These are phyloP conservation scores for Steinernema carpocapsae DNA, from an alignment of 2,888 invertebrate species.

Conservation along the genomic window DNA sequence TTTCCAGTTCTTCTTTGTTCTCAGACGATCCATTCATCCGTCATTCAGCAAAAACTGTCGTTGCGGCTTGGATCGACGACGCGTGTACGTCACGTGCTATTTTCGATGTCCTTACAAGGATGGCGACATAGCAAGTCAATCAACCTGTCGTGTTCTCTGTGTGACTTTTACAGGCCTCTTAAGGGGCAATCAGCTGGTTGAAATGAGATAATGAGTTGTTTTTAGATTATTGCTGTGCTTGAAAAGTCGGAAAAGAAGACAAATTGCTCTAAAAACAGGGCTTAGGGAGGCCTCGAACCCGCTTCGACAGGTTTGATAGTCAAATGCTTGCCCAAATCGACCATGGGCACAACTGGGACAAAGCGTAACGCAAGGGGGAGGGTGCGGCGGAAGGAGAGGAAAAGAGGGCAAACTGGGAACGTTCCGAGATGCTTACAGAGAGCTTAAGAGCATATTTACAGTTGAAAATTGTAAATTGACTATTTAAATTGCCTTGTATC, in stretches of 20 bases:
- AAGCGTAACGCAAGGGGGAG: too few species aligned
- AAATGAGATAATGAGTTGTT: background rate
- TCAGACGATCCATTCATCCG: background rate
- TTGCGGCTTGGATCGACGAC: background rate
- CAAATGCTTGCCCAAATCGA: too few species aligned
- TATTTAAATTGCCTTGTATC: too few species aligned
- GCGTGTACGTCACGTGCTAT: background rate
- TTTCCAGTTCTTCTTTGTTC: slow-evolving; percentile 17
- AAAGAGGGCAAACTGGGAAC: too few species aligned
- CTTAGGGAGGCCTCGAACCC: background rate
- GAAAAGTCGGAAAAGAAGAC: background rate
- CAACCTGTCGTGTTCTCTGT: background rate
- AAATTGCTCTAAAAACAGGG: background rate
- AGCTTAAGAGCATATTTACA: background rate
- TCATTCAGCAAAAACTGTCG: slow-evolving; percentile 1
- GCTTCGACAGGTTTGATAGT: background rate
- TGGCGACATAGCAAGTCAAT: background rate
- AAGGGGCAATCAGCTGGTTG: background rate
- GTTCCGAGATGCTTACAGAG: background rate
- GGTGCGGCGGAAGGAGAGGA: too few species aligned
- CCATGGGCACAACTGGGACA: too few species aligned
- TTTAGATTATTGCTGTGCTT: background rate
- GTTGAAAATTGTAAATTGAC: too few species aligned
- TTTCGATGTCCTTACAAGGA: background rate
- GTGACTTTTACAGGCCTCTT: background rate